Base-by-base conservation (phyloP, 2,113 vertebrate genomes). In the Anguilla japonica region DNA sequence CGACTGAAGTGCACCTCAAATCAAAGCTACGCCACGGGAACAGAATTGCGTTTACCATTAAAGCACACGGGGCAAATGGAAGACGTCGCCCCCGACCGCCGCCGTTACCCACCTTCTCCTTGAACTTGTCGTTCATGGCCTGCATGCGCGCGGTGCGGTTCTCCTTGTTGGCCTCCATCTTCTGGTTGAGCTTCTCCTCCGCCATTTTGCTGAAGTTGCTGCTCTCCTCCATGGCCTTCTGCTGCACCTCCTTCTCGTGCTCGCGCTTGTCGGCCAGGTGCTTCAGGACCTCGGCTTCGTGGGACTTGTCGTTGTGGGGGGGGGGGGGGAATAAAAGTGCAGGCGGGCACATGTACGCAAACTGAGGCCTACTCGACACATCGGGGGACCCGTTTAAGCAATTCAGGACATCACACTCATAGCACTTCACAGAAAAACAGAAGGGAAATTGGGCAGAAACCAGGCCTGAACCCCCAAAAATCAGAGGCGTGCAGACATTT, bases 121-220 rank as follows among this genome's bases (percentile, higher is more conserved):
- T 96, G 94, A 99, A 98, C 85, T 98, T 97, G 88, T 99, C 98
- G 88, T 96, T 97, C 89, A 99, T 98, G 1, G 98, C 98, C 22
- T 98, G 98, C 95, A 98, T 96, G 57, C 98, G 95, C 13, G 98
- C 98, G 85, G 98, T 97, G 7, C 97, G 97, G 90, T 99, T 99
- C 90, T 98, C 98, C 92, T 99, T 98, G 93, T 96, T 99, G 29
- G 98, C 97, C 95, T 99, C 98, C 98, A 99, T 99, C 93, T 99
- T 99, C 93, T 96, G 96, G 92, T 98, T 98, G 89, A 99, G 96
- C 90, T 99, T 99, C 94, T 99, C 98, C 90, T 99, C 98, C 3
- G 98, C 97, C 97, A 99, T 98, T 92, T 99, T 99, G 90, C 98
- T 99, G 95, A 99, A 99, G 93, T 99, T 99, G 94, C 98, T 97